Evolutionary conservation across 2,113 vertebrate species (phyloP).

Genomic region (Onychostoma macrolepis): DNA sequence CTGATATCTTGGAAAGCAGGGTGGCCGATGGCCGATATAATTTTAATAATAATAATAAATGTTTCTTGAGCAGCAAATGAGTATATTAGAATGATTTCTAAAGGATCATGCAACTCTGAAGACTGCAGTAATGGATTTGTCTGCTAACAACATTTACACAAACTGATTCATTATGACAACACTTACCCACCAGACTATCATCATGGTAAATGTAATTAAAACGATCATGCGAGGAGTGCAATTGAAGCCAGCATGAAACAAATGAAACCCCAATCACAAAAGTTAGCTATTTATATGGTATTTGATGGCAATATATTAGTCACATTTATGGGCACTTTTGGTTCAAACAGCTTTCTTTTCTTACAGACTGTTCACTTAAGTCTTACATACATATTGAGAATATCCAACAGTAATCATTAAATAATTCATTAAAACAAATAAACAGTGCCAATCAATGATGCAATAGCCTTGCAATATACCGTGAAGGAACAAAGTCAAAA

Average conservation of each 20-base stretch:
- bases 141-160: background rate
- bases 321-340: background rate
- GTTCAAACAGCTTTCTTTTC: background rate
- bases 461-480: constrained; percentile 13
- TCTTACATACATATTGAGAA: background rate
- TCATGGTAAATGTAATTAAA: constrained; percentile 20
- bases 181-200: constrained; percentile 11
- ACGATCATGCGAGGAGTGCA: background rate
- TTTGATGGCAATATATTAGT: constrained; percentile 12
- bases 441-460: constrained; percentile 14
- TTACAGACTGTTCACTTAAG: background rate
- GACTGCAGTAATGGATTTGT: background rate
- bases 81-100: background rate
- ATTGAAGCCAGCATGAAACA: background rate
- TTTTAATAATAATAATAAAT: background rate
- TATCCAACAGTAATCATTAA: background rate
- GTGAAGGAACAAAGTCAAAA: background rate
- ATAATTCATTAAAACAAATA: constrained; percentile 2
- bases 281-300: background rate
- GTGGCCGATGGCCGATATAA: too few relatives aligned
- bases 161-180: background rate
- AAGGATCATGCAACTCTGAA: background rate
- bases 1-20: too few relatives aligned
- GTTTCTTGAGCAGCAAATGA: background rate
- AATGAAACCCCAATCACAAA: background rate